phyloP scores from a whole-genome alignment of 1,140 invertebrate species.

The Vollenhovia emeryi region DNA sequence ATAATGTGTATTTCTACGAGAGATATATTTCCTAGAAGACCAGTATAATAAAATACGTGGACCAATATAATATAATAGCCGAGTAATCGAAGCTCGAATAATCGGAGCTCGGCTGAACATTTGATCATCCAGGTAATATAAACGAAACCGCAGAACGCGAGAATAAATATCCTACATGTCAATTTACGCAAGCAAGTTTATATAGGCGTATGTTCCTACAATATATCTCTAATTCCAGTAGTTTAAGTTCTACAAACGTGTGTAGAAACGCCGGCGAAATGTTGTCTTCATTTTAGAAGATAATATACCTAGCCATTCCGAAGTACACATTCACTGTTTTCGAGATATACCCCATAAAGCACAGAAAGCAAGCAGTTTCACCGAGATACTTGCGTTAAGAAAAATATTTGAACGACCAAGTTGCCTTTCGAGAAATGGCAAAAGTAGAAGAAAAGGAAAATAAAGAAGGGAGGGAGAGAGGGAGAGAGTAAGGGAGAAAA shows the following conservation, averaged over 20 bases:
- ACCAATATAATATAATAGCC: no score
- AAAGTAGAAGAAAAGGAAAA: not conserved
- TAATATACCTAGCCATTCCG: not conserved
- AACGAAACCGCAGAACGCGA: not conserved
- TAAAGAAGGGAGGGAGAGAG: no score
- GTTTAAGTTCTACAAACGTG: not conserved
- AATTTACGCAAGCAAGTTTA: not conserved
- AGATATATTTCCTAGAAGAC: not conserved
- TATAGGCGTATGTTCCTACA: not conserved
- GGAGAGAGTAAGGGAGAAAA: no score
- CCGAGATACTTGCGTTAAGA: not conserved
- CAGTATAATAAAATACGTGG: not conserved
- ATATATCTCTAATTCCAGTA: not conserved
- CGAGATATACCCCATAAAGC: not conserved
- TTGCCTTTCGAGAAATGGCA: not conserved
- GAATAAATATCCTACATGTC: not conserved
- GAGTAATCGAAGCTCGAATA: no score
- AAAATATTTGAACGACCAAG: slow-evolving; percentile 3
- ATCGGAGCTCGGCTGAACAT: not conserved
- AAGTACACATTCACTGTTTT: not conserved
- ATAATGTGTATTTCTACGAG: not conserved
- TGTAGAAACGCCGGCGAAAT: not conserved
- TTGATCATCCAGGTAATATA: not conserved
- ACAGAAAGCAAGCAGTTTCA: not conserved
- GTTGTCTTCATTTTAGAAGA: not conserved